These are phyloP conservation scores for Hyphantria cunea DNA, from an alignment of 1,140 invertebrate species.

Conservation along the genomic window DNA sequence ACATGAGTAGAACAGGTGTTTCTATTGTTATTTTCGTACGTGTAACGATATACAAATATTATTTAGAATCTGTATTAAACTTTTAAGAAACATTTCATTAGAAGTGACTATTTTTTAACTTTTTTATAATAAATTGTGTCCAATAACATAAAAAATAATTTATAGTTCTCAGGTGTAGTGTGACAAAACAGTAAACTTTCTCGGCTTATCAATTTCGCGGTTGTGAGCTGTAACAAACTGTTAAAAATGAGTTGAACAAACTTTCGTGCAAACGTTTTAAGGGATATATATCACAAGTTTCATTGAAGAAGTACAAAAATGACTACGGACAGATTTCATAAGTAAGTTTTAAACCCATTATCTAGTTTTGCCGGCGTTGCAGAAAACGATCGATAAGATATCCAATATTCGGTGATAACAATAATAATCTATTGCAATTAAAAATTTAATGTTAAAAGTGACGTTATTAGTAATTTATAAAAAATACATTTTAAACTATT, in stretches of 20 bases:
- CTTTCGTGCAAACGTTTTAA: slow-evolving; percentile 32
- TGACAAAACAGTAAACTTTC: slow-evolving; percentile 66
- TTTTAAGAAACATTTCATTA: too few relatives aligned
- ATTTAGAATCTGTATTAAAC: too few relatives aligned
- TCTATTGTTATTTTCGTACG: slow-evolving; percentile 22
- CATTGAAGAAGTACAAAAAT: slow-evolving; percentile 46
- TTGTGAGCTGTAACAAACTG: slow-evolving; percentile 44
- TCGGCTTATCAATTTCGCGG: slow-evolving; percentile 64
- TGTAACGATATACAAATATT: background rate
- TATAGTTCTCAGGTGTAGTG: slow-evolving; percentile 38
- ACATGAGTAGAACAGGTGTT: slow-evolving; percentile 39
- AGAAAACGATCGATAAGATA: slow-evolving; percentile 35
- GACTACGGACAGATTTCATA: slow-evolving; percentile 76
- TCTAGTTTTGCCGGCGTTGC: slow-evolving; percentile 11
- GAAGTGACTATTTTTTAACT: too few relatives aligned
- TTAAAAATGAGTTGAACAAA: slow-evolving; percentile 72
- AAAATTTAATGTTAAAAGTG: too few relatives aligned
- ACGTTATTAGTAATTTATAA: too few relatives aligned
- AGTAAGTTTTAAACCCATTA: slow-evolving; percentile 55
- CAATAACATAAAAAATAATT: too few relatives aligned
- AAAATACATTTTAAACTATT: too few relatives aligned
- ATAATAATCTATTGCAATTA: background rate
- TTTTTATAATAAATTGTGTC: too few relatives aligned
- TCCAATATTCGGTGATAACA: slow-evolving; percentile 8
- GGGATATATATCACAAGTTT: slow-evolving; percentile 17